Percentiles rank a stretch among this genome's conserved stretches.
Evolutionary conservation across 2,113 vertebrate species (phyloP).

Genomic region (Archocentrus centrarchus): DNA sequence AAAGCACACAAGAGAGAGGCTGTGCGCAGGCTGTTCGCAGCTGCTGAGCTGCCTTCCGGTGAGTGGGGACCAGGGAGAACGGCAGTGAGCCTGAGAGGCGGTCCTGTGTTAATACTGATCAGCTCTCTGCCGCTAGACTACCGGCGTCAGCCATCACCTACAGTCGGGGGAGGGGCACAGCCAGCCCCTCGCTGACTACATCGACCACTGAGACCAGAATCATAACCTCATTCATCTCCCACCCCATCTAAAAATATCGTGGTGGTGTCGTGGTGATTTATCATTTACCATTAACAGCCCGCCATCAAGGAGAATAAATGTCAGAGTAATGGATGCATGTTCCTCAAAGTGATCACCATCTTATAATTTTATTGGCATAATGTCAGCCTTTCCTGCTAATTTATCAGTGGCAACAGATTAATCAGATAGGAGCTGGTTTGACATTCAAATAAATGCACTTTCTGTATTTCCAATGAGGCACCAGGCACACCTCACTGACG

Average conservation of each 20-base stretch:
- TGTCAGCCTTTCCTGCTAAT: slow-evolving; percentile 42
- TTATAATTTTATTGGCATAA: slow-evolving; percentile 46
- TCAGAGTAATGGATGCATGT: slow-evolving; percentile 51
- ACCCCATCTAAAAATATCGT: slow-evolving; percentile 69
- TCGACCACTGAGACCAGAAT: slow-evolving; percentile 66
- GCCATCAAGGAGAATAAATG: slow-evolving; percentile 46
- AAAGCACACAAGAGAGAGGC: slow-evolving; percentile 53
- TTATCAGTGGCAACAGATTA: slow-evolving; percentile 38
- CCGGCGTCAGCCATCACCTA: slow-evolving; percentile 82
- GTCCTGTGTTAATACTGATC: slow-evolving; percentile 84
- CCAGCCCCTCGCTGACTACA: slow-evolving; percentile 58
- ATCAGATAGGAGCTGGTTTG: slow-evolving; percentile 46
- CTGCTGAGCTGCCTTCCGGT: slow-evolving; percentile 80
- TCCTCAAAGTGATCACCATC: slow-evolving; percentile 44
- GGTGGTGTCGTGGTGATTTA: slow-evolving; percentile 54
- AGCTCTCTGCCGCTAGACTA: slow-evolving; percentile 76
- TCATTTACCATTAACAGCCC: slow-evolving; percentile 59
- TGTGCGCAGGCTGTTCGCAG: slow-evolving; percentile 72
- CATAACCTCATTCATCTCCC: slow-evolving; percentile 72
- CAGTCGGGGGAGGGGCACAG: slow-evolving; percentile 67
- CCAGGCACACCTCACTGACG: not conserved
- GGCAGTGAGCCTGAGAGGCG: slow-evolving; percentile 78
- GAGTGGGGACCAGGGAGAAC: slow-evolving; percentile 55
- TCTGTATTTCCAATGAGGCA: not conserved
- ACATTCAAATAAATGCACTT: slow-evolving; percentile 27